Conservation (phyloP, 2,888 invertebrate species). For the Morpho helenor region DNA sequence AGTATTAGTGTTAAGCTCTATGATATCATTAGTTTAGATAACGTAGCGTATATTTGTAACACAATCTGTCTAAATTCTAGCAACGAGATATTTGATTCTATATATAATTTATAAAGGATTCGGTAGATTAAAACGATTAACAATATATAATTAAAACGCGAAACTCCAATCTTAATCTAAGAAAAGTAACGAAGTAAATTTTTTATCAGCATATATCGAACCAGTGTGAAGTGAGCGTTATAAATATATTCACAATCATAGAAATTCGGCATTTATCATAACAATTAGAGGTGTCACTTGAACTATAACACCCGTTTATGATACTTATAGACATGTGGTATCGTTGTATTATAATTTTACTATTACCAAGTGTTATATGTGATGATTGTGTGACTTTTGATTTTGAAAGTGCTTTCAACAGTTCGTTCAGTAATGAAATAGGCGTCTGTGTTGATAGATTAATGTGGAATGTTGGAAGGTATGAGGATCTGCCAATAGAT, state of each 20-base stretch:
- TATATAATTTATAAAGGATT: too few species aligned
- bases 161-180: slow-evolving; percentile 2
- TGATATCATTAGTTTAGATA: neutral
- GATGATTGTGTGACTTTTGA: slow-evolving; percentile 43
- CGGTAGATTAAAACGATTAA: too few species aligned
- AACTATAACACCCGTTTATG: slow-evolving; percentile 17
- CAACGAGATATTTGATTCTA: neutral
- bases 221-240: slow-evolving; percentile 23
- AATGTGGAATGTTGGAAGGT: slow-evolving; percentile 38
- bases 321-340: slow-evolving; percentile 12
- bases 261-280: slow-evolving; percentile 29
- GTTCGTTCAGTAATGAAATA: slow-evolving; percentile 33
- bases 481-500: slow-evolving; percentile 29
- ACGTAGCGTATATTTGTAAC: neutral
- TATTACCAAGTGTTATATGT: slow-evolving; percentile 30
- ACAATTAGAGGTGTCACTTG: slow-evolving; percentile 27
- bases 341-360: slow-evolving; percentile 17
- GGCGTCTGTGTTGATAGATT: slow-evolving; percentile 30
- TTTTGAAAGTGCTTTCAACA: slow-evolving; percentile 40
- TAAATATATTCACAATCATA: slow-evolving; percentile 26
- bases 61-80: neutral
- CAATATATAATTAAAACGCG: neutral
- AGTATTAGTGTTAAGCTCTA: too few species aligned
- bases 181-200: slow-evolving; percentile 1
- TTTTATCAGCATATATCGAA: slow-evolving; percentile 4